phyloP scores from a whole-genome alignment of 2,888 invertebrate species.

The Gortyna flavago region DNA sequence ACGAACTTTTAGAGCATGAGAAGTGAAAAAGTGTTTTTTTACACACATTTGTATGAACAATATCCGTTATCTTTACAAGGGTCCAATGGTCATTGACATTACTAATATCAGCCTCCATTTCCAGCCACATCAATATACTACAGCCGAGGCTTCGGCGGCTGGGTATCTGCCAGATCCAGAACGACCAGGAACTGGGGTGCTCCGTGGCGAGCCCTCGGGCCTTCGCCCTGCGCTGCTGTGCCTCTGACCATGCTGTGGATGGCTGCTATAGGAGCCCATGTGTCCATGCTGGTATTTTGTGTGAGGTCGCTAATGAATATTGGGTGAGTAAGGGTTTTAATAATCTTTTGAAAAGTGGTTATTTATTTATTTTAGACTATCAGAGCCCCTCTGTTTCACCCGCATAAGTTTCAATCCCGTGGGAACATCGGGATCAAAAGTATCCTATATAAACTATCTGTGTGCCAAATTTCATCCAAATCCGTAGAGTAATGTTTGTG shows the following conservation, averaged over 20 bases:
- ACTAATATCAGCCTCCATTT: conserved; percentile 36
- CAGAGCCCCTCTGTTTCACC: too few relatives aligned
- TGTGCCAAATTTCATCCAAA: too few relatives aligned
- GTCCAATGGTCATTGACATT: neutral
- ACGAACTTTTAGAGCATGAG: too few relatives aligned
- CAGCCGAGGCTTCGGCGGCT: conserved; percentile 87
- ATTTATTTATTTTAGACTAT: neutral
- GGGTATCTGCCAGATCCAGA: conserved; percentile 82
- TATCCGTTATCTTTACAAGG: neutral
- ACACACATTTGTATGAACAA: too few relatives aligned
- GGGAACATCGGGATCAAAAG: too few relatives aligned
- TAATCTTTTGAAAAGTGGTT: neutral
- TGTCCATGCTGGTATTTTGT: conserved; percentile 85
- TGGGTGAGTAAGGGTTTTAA: conserved; percentile 74
- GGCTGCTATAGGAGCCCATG: conserved; percentile 79
- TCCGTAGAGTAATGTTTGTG: too few relatives aligned
- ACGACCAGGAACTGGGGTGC: conserved; percentile 80
- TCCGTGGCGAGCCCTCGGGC: conserved; percentile 86
- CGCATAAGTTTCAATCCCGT: too few relatives aligned
- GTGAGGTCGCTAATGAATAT: conserved; percentile 83
- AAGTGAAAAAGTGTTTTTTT: neutral
- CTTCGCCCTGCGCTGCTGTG: conserved; percentile 85
- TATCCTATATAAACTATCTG: too few relatives aligned
- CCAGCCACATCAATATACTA: conserved; percentile 87
- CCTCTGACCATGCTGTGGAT: conserved; percentile 85